Evolutionary conservation across 2,888 invertebrate genomes (phyloP).

Genomic region (Aspidiotus rigidus): DNA sequence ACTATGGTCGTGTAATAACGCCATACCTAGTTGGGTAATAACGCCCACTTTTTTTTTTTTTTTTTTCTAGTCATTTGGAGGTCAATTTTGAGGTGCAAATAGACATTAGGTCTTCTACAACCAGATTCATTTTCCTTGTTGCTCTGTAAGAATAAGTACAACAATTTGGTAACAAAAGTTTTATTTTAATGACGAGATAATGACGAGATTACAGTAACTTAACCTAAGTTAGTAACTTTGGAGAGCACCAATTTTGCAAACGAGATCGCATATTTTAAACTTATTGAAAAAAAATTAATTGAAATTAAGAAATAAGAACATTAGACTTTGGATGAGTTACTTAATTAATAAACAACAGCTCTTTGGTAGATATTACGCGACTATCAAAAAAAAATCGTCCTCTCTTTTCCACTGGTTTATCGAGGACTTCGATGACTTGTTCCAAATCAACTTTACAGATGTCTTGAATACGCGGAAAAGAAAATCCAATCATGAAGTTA

Average conservation of each 20-base stretch:
- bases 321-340: not conserved
- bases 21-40: not conserved
- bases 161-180: not conserved
- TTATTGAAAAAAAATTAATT: not conserved
- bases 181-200: not conserved
- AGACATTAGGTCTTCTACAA: not conserved
- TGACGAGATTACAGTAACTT: not conserved
- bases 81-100: not conserved
- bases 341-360: not conserved
- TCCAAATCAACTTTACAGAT: not conserved
- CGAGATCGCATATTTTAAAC: not conserved
- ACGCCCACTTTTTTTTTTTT: not conserved
- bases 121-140: not conserved
- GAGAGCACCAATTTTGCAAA: not conserved
- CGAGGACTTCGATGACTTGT: not conserved
- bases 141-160: not conserved
- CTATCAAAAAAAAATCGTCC: not conserved
- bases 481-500: not conserved
- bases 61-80: not conserved
- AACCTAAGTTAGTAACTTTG: not conserved
- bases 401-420: constrained; percentile 1
- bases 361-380: constrained; percentile 1
- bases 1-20: no score
- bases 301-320: not conserved
- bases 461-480: not conserved